Conservation (phyloP, 2,888 invertebrate genomes). For the Helleia helle region DNA sequence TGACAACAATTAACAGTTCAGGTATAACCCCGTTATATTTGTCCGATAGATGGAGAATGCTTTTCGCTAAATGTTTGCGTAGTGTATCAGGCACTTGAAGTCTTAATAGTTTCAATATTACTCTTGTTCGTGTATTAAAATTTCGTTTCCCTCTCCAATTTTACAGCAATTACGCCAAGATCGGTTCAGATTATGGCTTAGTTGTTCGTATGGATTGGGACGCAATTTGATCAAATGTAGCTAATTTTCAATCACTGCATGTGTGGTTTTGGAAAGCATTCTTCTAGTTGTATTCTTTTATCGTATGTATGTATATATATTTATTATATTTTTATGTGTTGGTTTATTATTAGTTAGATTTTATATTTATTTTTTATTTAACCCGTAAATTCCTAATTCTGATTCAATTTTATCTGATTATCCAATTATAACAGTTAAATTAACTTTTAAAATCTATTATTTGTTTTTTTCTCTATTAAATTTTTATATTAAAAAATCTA, state of each 20-base stretch:
- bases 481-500: too few species aligned
- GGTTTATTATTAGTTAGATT: conserved; percentile 12
- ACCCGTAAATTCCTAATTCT: background rate
- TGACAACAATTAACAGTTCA: conserved; percentile 71
- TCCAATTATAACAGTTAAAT: background rate
- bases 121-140: too few species aligned
- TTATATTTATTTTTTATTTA: conserved; percentile 10
- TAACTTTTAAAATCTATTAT: too few species aligned
- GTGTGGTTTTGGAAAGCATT: conserved; percentile 61
- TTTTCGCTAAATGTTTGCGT: conserved; percentile 38
- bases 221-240: conserved; percentile 22
- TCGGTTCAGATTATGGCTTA: too few species aligned
- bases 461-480: too few species aligned
- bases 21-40: conserved; percentile 46
- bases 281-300: conserved; percentile 35
- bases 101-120: too few species aligned
- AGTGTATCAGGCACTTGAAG: conserved; percentile 10
- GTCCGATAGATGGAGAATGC: conserved; percentile 56
- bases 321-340: conserved; percentile 16
- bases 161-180: too few species aligned
- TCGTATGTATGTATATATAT: conserved; percentile 18
- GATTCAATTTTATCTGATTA: too few species aligned
- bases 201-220: too few species aligned
- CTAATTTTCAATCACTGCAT: conserved; percentile 26
- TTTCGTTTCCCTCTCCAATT: too few species aligned